Evolutionary conservation across 1,140 invertebrate species (phyloP), one percentile per base, ranked within the genome.

Genomic region (Coelopa frigida): DNA sequence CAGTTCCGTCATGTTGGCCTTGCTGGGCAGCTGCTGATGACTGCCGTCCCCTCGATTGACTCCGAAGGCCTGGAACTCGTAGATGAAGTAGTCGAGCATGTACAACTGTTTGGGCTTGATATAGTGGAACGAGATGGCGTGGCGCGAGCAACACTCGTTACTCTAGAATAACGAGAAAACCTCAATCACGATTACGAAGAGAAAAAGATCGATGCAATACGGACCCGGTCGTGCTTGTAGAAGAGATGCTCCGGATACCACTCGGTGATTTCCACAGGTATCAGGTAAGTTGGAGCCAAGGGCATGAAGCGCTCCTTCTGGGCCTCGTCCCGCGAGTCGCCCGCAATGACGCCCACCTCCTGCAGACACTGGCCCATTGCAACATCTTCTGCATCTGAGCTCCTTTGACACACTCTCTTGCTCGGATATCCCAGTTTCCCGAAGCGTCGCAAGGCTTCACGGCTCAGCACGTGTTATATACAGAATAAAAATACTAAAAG

Each of bases 311-410:
- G 76, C 6, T 89, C 88, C 4, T 90, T 76, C 1, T 89, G 88
- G 5, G 32, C 65, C 0, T 77, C 74, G 74, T 98, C 94, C 6
- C 91, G 72, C 0, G 88, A 84, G 57, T 96, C 91, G 50, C 84
- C 87, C 1, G 91, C 88, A 43, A 77, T 79, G 0, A 97, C 93
- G 1, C 86, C 86, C 27, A 96, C 75, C 41, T 82, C 83, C 55
- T 89, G 79, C 53, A 98, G 70, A 66, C 94, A 98, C 61, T 87
- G 45, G 48, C 92, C 92, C 73, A 97, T 88, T 68, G 94, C 89
- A 0, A 87, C 87, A 62, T 98, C 94, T 66, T 97, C 94, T 0
- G 63, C 46, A 0, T 83, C 78, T n/a, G 74, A 78, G 54, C 79
- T 78, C 15, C 76, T 51, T n/a, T 81, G 73, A 63, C 91, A 95